Evolutionary conservation across 2,888 invertebrate genomes (phyloP).

Genomic region (Drosophila peninsularis): DNA sequence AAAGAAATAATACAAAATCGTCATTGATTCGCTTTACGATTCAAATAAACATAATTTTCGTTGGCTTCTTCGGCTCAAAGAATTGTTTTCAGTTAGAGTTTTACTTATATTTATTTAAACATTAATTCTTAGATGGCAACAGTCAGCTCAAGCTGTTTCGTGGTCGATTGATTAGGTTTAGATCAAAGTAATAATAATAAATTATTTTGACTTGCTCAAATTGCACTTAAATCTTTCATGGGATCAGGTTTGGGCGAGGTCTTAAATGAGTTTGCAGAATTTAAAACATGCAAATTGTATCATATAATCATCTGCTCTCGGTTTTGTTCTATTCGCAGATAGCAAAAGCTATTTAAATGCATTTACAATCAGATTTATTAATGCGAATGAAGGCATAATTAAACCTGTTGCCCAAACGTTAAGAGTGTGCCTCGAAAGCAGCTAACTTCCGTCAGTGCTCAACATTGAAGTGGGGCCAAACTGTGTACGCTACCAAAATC

Average conservation of each 20-base stretch:
- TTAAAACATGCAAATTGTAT: neutral
- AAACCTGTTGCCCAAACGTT: constrained; percentile 19
- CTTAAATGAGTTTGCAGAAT: neutral
- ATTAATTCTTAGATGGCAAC: neutral
- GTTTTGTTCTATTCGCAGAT: neutral
- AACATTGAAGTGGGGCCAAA: constrained; percentile 36
- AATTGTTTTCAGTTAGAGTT: neutral
- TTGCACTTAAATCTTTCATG: neutral
- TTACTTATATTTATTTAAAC: neutral
- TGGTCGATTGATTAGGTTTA: neutral
- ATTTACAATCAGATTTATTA: constrained; percentile 21
- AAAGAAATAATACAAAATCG: neutral
- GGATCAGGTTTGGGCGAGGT: neutral
- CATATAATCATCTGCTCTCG: neutral
- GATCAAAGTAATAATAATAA: neutral
- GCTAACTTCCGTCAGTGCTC: constrained; percentile 41
- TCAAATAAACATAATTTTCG: neutral
- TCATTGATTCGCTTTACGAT: neutral
- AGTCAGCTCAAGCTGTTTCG: neutral
- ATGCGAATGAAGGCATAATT: constrained; percentile 11
- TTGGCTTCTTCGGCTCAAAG: neutral
- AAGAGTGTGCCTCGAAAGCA: constrained; percentile 15
- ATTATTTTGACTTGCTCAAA: neutral
- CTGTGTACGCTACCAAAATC: constrained; percentile 38
- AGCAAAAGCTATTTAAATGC: constrained; percentile 20